phyloP scores from a whole-genome alignment of 2,113 vertebrate genomes.

The Pelusios castaneus region DNA sequence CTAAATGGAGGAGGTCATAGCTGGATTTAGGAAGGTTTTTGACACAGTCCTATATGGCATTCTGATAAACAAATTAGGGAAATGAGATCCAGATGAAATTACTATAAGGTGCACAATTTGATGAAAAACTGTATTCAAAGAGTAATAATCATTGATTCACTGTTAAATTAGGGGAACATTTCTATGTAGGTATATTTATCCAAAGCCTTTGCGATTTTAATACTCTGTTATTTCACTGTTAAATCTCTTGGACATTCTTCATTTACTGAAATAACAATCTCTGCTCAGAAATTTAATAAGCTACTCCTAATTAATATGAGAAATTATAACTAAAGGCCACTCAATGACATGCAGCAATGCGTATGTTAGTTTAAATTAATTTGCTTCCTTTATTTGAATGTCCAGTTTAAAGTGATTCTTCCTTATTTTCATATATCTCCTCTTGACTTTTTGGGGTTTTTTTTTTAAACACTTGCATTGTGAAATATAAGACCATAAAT shows the following conservation, averaged over 20 bases:
- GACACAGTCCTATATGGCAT: not conserved
- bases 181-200: not conserved
- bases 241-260: not conserved
- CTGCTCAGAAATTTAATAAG: not conserved
- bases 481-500: not conserved
- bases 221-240: slow-evolving; percentile 28
- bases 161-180: not conserved
- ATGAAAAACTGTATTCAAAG: not conserved
- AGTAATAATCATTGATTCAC: not conserved
- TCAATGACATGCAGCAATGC: not conserved
- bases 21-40: not conserved
- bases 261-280: not conserved
- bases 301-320: not conserved
- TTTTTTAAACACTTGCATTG: not conserved
- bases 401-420: not conserved
- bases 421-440: not conserved
- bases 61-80: not conserved
- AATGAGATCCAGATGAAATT: not conserved
- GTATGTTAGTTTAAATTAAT: not conserved
- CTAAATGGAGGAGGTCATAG: not conserved
- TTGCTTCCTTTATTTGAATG: not conserved
- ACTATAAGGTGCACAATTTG: not conserved
- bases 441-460: too few species aligned
- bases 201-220: not conserved
- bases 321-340: not conserved